Percentiles rank a stretch among this genome's conserved stretches.
phyloP scores from a whole-genome alignment of 2,797 vertebrate species.

The Coendou prehensilis region DNA sequence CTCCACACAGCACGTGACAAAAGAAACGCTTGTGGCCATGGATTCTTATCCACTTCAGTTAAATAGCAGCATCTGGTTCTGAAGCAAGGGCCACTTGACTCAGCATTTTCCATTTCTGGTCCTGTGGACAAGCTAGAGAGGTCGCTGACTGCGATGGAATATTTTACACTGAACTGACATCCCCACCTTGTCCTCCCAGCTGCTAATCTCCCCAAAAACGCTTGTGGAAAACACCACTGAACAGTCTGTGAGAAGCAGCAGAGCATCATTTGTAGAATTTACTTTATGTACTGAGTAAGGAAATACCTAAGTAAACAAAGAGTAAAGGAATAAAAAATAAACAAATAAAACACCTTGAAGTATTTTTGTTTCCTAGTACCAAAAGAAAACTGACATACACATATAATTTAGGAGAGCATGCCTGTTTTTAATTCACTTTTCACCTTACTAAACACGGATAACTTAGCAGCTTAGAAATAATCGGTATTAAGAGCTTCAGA shows the following conservation, averaged over 20 bases:
- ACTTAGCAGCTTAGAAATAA: constrained; percentile 17
- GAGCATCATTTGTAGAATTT: constrained; percentile 13
- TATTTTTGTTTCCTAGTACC: neutral
- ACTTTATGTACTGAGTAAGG: neutral
- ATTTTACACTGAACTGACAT: neutral
- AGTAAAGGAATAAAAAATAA: neutral
- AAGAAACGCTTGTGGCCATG: constrained; percentile 41
- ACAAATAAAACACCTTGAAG: neutral
- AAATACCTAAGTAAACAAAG: neutral
- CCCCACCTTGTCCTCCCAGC: neutral
- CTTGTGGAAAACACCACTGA: neutral
- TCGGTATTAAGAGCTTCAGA: neutral
- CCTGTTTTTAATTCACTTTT: neutral
- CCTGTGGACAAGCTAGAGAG: neutral
- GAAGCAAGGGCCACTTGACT: constrained; percentile 3
- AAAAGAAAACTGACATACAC: neutral
- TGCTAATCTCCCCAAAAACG: neutral
- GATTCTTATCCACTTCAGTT: constrained; percentile 23
- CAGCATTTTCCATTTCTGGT: constrained; percentile 9
- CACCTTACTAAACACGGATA: constrained; percentile 1
- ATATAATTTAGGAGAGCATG: neutral
- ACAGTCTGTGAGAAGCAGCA: neutral
- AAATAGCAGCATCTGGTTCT: neutral
- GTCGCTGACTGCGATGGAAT: neutral
- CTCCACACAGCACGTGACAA: neutral